Percentiles rank a stretch among this genome's conserved stretches.
Evolutionary conservation across 2,888 invertebrate species (phyloP).

Genomic region (Allacma fusca): DNA sequence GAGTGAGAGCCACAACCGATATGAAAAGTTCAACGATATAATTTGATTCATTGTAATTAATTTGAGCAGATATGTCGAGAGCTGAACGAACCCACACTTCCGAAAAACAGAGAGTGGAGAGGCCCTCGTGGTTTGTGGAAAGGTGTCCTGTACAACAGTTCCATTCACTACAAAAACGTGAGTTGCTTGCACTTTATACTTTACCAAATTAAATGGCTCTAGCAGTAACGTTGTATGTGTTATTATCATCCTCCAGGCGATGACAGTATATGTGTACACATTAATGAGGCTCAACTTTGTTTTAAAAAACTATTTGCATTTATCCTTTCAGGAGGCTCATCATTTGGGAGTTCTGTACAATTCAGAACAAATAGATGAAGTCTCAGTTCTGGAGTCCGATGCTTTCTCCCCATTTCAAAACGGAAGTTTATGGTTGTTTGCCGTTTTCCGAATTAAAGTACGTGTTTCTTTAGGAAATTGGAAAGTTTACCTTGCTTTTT

Average conservation of each 20-base stretch:
- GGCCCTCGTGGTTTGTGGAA: slow-evolving; percentile 75
- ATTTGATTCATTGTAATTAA: slow-evolving; percentile 2
- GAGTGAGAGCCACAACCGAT: neutral
- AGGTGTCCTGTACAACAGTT: slow-evolving; percentile 54
- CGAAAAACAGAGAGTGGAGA: slow-evolving; percentile 73
- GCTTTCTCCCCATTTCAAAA: slow-evolving; percentile 59
- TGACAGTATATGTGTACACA: too few species aligned
- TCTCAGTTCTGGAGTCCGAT: slow-evolving; percentile 51
- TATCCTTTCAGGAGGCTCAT: slow-evolving; percentile 48
- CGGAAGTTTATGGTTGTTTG: slow-evolving; percentile 60
- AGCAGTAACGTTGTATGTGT: too few species aligned
- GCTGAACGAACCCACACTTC: slow-evolving; percentile 72
- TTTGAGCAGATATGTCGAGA: slow-evolving; percentile 69
- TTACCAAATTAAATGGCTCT: neutral
- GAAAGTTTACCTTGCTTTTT: too few species aligned
- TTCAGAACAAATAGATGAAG: slow-evolving; percentile 53
- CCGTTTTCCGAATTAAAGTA: slow-evolving; percentile 59
- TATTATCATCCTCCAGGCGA: too few species aligned
- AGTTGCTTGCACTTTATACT: neutral
- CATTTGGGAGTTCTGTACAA: slow-evolving; percentile 59
- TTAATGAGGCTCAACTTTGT: too few species aligned
- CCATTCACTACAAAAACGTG: slow-evolving; percentile 57
- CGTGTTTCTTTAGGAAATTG: neutral
- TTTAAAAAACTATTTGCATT: neutral
- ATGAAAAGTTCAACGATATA: neutral